Percentiles rank a stretch among this genome's conserved stretches.
phyloP scores from a whole-genome alignment of 2,113 vertebrate genomes.

The Eudyptes chrysolophus region DNA sequence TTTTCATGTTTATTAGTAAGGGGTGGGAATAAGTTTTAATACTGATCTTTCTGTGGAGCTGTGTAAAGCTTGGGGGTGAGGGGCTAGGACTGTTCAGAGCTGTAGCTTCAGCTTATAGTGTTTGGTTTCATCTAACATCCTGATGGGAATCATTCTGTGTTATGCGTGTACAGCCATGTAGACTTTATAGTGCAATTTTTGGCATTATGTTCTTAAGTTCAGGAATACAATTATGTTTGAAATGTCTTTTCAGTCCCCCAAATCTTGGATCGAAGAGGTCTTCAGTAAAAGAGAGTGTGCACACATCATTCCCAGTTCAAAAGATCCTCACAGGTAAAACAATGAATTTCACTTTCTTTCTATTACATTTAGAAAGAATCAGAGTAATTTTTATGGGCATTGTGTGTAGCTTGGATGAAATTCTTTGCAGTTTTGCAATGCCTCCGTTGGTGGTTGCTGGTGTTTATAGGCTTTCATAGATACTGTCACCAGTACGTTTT shows the following conservation, averaged over 20 bases:
- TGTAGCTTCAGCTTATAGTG: background rate
- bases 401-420: background rate
- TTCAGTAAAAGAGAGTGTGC: constrained; percentile 92
- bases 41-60: background rate
- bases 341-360: background rate
- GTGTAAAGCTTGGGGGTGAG: background rate
- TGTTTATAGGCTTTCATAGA: background rate
- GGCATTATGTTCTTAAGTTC: background rate
- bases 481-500: background rate
- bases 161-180: background rate
- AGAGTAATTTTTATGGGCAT: background rate
- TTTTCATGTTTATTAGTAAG: background rate
- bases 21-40: background rate
- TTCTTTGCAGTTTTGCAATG: background rate
- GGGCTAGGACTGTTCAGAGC: background rate
- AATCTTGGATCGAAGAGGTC: constrained; percentile 90
- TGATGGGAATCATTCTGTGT: background rate
- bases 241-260: constrained; percentile 79
- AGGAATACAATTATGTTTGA: background rate
- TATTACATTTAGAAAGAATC: background rate
- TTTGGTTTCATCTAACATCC: background rate
- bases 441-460: background rate
- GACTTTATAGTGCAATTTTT: background rate
- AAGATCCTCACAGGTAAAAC: constrained; percentile 84
- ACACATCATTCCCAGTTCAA: constrained; percentile 85